phyloP scores from a whole-genome alignment of 1,140 invertebrate species.

The Paramacrobiotus metropolitanus region DNA sequence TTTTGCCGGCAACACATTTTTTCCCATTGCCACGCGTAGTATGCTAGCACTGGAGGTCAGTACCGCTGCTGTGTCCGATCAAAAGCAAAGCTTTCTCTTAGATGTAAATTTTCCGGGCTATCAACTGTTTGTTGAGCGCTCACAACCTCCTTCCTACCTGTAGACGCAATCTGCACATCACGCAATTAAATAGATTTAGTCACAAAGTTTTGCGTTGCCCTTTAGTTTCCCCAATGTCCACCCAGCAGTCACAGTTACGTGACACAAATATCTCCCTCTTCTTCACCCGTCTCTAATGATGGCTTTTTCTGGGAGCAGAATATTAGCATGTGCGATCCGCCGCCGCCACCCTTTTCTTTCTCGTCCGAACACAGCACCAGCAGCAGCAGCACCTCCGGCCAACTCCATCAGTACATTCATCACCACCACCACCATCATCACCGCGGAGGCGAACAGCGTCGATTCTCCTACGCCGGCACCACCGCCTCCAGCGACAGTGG shows the following conservation, averaged over 20 bases:
- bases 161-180: too few relatives aligned
- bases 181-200: too few relatives aligned
- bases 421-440: not conserved
- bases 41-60: too few relatives aligned
- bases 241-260: not conserved
- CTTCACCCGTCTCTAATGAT: not conserved
- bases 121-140: too few relatives aligned
- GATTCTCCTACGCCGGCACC: not conserved
- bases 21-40: too few relatives aligned
- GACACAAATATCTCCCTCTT: not conserved
- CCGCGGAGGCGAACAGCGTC: conserved; percentile 1
- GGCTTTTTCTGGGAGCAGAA: not conserved
- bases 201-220: too few relatives aligned
- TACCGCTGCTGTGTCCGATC: too few relatives aligned
- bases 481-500: not conserved
- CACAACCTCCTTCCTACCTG: too few relatives aligned
- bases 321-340: not conserved
- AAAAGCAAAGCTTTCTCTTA: too few relatives aligned
- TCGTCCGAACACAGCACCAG: not conserved
- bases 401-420: not conserved
- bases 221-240: not conserved
- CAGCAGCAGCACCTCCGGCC: not conserved
- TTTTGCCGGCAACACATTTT: too few relatives aligned
- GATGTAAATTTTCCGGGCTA: too few relatives aligned
- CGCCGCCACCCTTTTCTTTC: too few relatives aligned